Conservation (phyloP, 2,797 vertebrate genomes). For the Apogon hyalosoma region DNA sequence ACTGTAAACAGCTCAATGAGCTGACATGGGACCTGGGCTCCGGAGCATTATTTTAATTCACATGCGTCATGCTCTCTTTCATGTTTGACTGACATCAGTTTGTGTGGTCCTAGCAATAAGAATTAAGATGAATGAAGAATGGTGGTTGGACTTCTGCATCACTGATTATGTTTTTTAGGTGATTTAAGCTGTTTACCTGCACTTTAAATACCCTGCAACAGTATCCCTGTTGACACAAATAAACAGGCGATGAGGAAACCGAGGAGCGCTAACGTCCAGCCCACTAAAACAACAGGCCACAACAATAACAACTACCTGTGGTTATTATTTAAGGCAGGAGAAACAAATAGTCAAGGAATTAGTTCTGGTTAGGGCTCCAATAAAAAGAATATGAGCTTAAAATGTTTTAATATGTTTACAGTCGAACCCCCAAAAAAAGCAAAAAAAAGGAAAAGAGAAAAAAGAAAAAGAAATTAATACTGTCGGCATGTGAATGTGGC, state of each 20-base stretch:
- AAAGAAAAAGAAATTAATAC: conserved; percentile 15
- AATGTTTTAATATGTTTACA: conserved; percentile 10
- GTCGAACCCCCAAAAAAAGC: background rate
- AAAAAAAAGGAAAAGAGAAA: background rate
- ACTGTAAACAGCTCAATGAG: conserved; percentile 75
- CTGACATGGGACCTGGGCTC: conserved; percentile 60
- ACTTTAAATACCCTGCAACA: conserved; percentile 26
- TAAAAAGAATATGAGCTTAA: background rate
- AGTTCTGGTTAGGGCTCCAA: conserved; percentile 1
- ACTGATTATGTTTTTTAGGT: conserved; percentile 38
- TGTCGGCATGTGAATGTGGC: conserved; percentile 12
- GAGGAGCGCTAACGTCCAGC: conserved; percentile 2
- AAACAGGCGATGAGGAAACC: conserved; percentile 18
- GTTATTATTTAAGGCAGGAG: background rate
- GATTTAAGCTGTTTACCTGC: conserved; percentile 18
- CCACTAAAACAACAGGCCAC: conserved; percentile 3
- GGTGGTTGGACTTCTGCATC: conserved; percentile 29
- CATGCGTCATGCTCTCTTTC: conserved; percentile 57
- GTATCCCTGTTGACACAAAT: conserved; percentile 15
- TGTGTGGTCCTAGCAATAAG: conserved; percentile 62
- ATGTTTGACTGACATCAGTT: conserved; percentile 66
- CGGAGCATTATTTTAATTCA: conserved; percentile 50
- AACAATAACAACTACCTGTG: background rate
- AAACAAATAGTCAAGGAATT: too few species aligned
- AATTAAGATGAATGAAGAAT: conserved; percentile 53